Evolutionary conservation across 2,888 invertebrate species (phyloP), one percentile per base, ranked within the genome.

Genomic region (Melangyna quadrimaculata): DNA sequence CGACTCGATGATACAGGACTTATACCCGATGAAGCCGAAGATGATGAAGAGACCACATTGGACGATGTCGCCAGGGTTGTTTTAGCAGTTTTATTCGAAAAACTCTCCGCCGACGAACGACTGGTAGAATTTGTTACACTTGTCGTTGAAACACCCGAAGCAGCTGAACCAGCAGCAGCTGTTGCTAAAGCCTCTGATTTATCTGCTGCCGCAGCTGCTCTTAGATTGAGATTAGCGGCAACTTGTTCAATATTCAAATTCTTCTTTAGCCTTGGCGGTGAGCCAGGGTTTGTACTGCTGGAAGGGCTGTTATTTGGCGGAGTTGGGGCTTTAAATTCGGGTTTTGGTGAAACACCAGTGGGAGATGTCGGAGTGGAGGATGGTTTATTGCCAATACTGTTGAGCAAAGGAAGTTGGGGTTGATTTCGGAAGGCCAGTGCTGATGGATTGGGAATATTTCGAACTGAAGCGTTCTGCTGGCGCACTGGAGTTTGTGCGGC

Each of bases 371-470:
- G 77, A 3, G 74, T 8, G 3, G 59, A 10, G 1, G 59, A 10
- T 12, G 59, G 22, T 53, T 57, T 77, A 32, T 19, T 80, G 61
- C 3, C 65, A 35, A 88, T 80, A 37, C 88, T 88, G 5, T 92
- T 88, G 55, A 84, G 82, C 86, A 87, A 88, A 17, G 88, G 87
- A 57, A 89, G 63, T 10, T 87, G 82, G 14, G 89, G 88, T 87
- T 91, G 91, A 88, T 94, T 94, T 80, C 94, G 93, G 87, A 93
- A 93, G 48, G 94, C 93, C 88, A 95, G 88, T 9, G 94, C 92
- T 69, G 94, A 94, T 6, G 94, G 94, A 90, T 95, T 94, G 6
- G 95, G 94, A 87, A 95, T 95, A 88, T 94, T 94, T 51, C 95
- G 91, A 29, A 95, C 94, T 24, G 93, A 94, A 77, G 94, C 94